These are phyloP conservation scores for Macrostomum lignano DNA, from an alignment of 1,140 invertebrate genomes.

Conservation along the genomic window DNA sequence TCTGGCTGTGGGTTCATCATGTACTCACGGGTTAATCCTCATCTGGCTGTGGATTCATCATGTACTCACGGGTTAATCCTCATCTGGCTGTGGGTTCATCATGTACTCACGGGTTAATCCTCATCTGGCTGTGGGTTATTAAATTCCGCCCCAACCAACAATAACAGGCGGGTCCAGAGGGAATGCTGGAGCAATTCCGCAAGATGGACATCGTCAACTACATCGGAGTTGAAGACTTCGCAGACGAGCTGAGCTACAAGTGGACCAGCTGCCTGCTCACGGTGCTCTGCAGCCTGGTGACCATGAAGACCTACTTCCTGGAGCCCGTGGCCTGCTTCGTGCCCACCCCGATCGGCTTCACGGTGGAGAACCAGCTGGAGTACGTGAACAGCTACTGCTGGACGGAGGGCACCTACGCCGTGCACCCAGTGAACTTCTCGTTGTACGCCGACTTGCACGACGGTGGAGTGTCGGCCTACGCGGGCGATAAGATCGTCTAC, in stretches of 20 bases:
- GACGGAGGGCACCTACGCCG: constrained; percentile 4
- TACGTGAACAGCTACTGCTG: constrained; percentile 6
- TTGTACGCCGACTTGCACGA: too few species aligned
- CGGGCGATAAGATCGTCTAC: constrained; percentile 3
- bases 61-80: too few species aligned
- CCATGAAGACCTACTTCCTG: constrained; percentile 4
- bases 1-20: too few species aligned
- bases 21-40: too few species aligned
- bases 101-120: too few species aligned
- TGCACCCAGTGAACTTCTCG: too few species aligned
- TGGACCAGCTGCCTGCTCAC: neutral
- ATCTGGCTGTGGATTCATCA: too few species aligned
- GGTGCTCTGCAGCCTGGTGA: constrained; percentile 2
- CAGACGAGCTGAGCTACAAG: constrained; percentile 4
- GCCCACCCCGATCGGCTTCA: constrained; percentile 3
- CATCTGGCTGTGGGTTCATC: too few species aligned
- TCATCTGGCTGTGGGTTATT: too few species aligned
- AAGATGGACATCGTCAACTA: constrained; percentile 1
- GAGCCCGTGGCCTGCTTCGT: constrained; percentile 6
- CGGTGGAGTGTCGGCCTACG: too few species aligned
- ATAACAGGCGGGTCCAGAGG: too few species aligned
- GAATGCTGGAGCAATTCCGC: neutral
- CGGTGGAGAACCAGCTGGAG: constrained; percentile 1
- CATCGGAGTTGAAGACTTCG: constrained; percentile 5
- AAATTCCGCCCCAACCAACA: too few species aligned